Percentiles rank a stretch among this genome's conserved stretches.
These are phyloP conservation scores for Lithophane semibrunnea DNA, from an alignment of 2,888 invertebrate species.

Conservation along the genomic window DNA sequence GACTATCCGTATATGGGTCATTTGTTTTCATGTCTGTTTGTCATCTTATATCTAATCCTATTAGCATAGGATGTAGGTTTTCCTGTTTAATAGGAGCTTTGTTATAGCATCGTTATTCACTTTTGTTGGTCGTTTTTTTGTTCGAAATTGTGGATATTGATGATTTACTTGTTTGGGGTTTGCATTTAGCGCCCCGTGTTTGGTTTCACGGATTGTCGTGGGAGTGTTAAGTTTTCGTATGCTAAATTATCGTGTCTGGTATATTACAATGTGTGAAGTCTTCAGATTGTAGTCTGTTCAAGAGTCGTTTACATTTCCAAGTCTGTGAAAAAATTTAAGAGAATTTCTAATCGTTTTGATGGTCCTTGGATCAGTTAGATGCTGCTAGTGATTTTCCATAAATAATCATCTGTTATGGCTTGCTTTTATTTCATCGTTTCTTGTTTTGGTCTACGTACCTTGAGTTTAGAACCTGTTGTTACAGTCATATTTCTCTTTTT, in stretches of 20 bases:
- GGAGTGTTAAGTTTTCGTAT: slow-evolving; percentile 1
- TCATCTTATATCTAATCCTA: slow-evolving; percentile 52
- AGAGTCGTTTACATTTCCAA: not conserved
- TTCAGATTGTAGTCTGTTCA: not conserved
- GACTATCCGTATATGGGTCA: slow-evolving; percentile 9
- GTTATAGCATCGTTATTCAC: slow-evolving; percentile 9
- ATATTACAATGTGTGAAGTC: not conserved
- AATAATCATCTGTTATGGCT: not conserved
- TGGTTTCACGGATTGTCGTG: slow-evolving; percentile 11
- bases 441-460: not conserved
- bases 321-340: not conserved
- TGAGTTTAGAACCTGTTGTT: not conserved
- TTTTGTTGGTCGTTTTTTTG: not conserved
- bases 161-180: slow-evolving; percentile 1
- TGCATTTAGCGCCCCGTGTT: slow-evolving; percentile 31
- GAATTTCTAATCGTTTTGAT: not conserved
- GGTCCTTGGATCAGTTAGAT: not conserved
- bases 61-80: slow-evolving; percentile 45
- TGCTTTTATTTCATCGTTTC: not conserved
- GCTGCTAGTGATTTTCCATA: not conserved
- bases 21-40: slow-evolving; percentile 28
- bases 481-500: not conserved
- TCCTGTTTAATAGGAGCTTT: slow-evolving; percentile 25
- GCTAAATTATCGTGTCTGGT: not conserved
- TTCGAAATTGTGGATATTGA: not conserved